Evolutionary conservation across 2,113 vertebrate genomes (phyloP).

Genomic region (Ramphastos sulfuratus): DNA sequence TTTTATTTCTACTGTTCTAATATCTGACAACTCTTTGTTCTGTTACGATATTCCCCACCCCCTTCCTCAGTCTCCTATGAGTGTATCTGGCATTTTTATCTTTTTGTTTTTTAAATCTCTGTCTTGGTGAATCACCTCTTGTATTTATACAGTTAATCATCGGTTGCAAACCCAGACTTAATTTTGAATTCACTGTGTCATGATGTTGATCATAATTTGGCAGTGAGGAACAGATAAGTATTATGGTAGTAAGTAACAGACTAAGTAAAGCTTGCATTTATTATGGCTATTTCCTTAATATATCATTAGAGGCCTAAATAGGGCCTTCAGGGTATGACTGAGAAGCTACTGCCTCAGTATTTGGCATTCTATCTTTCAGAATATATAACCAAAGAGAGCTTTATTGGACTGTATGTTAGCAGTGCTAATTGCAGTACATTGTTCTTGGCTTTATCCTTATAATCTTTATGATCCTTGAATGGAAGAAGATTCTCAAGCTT

Average conservation of each 20-base stretch:
- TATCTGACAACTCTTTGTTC: background rate
- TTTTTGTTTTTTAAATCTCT: background rate
- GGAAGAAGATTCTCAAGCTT: background rate
- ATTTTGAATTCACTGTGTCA: background rate
- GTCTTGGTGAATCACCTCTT: background rate
- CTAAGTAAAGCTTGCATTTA: background rate
- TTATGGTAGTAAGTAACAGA: background rate
- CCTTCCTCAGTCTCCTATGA: background rate
- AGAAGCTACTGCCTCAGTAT: background rate
- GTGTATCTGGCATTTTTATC: background rate
- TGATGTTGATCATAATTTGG: background rate
- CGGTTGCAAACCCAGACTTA: background rate
- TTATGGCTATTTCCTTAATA: background rate
- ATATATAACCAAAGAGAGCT: background rate
- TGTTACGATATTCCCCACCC: background rate
- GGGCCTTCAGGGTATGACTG: background rate
- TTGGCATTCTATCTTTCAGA: background rate
- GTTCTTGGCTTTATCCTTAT: background rate
- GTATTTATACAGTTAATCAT: background rate
- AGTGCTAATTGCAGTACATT: background rate
- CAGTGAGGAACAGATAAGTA: background rate
- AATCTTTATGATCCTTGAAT: background rate
- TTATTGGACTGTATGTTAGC: background rate
- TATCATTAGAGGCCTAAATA: background rate
- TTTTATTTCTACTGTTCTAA: background rate